These are phyloP conservation scores for Amphiprion clarkii DNA, from an alignment of 2,797 vertebrate species.

Conservation along the genomic window DNA sequence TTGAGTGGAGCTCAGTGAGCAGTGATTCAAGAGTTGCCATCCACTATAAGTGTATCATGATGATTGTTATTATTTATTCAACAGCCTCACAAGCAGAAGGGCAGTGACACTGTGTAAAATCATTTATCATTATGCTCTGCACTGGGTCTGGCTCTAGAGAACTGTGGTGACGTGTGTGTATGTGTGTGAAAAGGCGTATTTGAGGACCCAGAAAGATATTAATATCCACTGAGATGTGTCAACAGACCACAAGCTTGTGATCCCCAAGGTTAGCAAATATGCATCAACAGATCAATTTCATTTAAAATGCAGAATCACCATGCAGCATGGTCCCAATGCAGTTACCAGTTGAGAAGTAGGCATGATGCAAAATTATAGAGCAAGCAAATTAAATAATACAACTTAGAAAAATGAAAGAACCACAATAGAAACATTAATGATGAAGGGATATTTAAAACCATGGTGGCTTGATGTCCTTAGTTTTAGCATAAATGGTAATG, in stretches of 20 bases:
- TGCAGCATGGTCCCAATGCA: too few relatives aligned
- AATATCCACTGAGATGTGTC: constrained; percentile 1
- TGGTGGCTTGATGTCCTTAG: too few relatives aligned
- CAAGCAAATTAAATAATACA: too few relatives aligned
- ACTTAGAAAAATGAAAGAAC: too few relatives aligned
- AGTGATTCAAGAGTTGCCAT: constrained; percentile 49
- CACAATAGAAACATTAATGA: too few relatives aligned
- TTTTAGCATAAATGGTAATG: too few relatives aligned
- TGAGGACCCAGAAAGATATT: background rate
- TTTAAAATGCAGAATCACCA: too few relatives aligned
- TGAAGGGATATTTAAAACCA: too few relatives aligned
- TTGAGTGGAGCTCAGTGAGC: constrained; percentile 29
- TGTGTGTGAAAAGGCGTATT: background rate
- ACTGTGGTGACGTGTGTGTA: background rate
- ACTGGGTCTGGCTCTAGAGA: background rate
- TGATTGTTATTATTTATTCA: constrained; percentile 49
- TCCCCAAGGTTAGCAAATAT: too few relatives aligned
- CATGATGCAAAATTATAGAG: too few relatives aligned
- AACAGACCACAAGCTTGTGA: background rate
- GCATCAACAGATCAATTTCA: too few relatives aligned
- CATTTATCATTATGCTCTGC: background rate
- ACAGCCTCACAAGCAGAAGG: constrained; percentile 13
- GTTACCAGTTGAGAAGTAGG: too few relatives aligned
- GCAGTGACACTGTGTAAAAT: constrained; percentile 18
- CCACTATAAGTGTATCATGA: constrained; percentile 12